Evolutionary conservation across 2,888 invertebrate species (phyloP).

Genomic region (Bembecia ichneumoniformis): DNA sequence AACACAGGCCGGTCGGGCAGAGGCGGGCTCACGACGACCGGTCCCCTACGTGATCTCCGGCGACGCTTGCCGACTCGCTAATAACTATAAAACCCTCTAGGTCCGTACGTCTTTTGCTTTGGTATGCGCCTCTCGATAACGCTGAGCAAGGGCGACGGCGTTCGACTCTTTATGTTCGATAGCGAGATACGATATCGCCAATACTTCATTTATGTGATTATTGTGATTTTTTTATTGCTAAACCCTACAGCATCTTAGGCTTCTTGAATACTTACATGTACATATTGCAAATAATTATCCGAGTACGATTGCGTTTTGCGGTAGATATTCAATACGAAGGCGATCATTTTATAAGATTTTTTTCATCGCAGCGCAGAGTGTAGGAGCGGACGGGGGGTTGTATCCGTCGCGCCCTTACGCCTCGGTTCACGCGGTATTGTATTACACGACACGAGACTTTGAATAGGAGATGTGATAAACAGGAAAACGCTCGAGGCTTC

Average conservation of each 20-base stretch:
- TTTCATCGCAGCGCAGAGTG: too few relatives aligned
- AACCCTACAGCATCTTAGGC: background rate
- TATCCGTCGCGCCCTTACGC: slow-evolving; percentile 28
- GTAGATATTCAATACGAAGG: too few relatives aligned
- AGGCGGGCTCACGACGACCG: slow-evolving; percentile 36
- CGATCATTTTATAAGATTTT: too few relatives aligned
- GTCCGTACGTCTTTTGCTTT: slow-evolving; percentile 12
- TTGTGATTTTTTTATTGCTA: slow-evolving; percentile 1
- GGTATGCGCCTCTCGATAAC: slow-evolving; percentile 33
- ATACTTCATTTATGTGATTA: slow-evolving; percentile 4
- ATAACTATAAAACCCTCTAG: slow-evolving; percentile 20
- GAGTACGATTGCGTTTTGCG: too few relatives aligned
- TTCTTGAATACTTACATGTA: background rate
- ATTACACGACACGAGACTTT: slow-evolving; percentile 31
- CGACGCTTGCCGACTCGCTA: slow-evolving; percentile 46
- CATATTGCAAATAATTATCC: too few relatives aligned
- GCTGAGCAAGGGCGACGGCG: slow-evolving; percentile 6
- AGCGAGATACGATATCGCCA: slow-evolving; percentile 1
- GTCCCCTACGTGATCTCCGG: slow-evolving; percentile 59
- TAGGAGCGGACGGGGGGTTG: slow-evolving; percentile 19
- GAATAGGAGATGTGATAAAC: slow-evolving; percentile 33
- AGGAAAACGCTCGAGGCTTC: slow-evolving; percentile 35
- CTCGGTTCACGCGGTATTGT: slow-evolving; percentile 32
- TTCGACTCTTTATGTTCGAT: background rate
- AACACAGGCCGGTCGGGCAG: slow-evolving; percentile 20